A percentile compares a stretch with the other conserved stretches of the same genome.
phyloP scores from a whole-genome alignment of 2,113 vertebrate genomes.

The Macquaria australasica region DNA sequence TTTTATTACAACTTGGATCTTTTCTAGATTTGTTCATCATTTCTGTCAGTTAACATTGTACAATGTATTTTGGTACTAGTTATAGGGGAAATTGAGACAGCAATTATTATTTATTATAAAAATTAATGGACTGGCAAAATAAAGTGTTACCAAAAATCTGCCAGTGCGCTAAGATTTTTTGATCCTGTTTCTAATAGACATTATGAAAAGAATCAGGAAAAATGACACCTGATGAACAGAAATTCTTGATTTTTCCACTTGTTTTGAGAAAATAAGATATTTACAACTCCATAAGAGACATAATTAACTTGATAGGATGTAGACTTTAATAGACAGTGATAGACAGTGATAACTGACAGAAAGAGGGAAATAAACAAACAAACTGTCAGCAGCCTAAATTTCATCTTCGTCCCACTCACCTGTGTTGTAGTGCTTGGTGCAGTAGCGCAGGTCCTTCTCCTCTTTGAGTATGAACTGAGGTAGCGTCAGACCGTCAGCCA shows the following conservation, averaged over 20 bases:
- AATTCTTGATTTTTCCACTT: background rate
- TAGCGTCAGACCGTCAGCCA: slow-evolving; percentile 95
- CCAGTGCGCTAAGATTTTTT: no score
- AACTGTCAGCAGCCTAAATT: background rate
- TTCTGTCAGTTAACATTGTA: background rate
- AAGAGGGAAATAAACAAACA: background rate
- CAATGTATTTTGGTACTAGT: background rate
- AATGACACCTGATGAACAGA: no score
- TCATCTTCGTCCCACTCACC: slow-evolving; percentile 78
- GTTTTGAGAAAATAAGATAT: background rate
- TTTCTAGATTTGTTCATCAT: background rate
- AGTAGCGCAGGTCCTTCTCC: slow-evolving; percentile 97
- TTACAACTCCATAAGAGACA: background rate
- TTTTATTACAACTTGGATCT: background rate
- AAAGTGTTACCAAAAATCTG: background rate
- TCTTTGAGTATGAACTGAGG: slow-evolving; percentile 98
- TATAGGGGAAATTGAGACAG: no score
- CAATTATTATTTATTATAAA: background rate
- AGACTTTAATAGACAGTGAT: no score
- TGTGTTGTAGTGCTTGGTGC: slow-evolving; percentile 98
- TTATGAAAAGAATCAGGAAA: no score
- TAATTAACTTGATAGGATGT: background rate
- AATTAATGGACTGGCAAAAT: background rate
- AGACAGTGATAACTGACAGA: background rate
- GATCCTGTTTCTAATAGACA: background rate